A percentile compares a stretch with the other conserved stretches of the same genome.
Conservation (phyloP, 2,888 invertebrate genomes). For the Agrotis segetum region DNA sequence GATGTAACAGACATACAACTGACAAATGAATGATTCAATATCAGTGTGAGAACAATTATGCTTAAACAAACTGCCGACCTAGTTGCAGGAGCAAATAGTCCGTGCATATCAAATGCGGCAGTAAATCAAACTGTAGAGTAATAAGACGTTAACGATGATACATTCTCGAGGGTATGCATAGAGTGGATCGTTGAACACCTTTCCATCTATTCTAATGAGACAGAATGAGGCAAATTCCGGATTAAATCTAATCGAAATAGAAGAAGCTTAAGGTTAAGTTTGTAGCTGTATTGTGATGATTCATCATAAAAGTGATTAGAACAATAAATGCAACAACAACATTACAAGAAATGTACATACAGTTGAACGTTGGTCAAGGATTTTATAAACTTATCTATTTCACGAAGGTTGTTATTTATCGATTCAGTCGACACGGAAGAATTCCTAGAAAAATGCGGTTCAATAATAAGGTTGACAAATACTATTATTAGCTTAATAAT, state of each 20-base stretch:
- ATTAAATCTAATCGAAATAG: conserved; percentile 1
- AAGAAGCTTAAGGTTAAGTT: conserved; percentile 2
- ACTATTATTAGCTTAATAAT: conserved; percentile 21
- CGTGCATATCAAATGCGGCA: conserved; percentile 45
- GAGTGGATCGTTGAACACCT: conserved; percentile 15
- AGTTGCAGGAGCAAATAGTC: conserved; percentile 43
- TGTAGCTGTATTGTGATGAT: neutral
- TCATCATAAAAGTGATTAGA: neutral
- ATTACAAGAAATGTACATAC: conserved; percentile 8
- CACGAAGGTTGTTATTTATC: conserved; percentile 16
- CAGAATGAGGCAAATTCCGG: conserved; percentile 28
- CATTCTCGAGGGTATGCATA: conserved; percentile 6
- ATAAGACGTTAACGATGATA: conserved; percentile 36
- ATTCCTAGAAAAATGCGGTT: conserved; percentile 3
- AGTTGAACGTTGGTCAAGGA: conserved; percentile 12
- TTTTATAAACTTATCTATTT: conserved; percentile 36
- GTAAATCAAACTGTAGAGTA: conserved; percentile 48
- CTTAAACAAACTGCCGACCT: conserved; percentile 53
- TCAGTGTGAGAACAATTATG: conserved; percentile 61
- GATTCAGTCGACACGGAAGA: conserved; percentile 16
- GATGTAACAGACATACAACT: conserved; percentile 52
- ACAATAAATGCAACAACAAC: conserved; percentile 5
- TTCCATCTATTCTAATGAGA: conserved; percentile 17
- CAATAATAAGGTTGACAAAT: conserved; percentile 22
- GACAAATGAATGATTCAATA: conserved; percentile 54